phyloP scores from a whole-genome alignment of 2,797 vertebrate genomes.

The Typhlichthys eigenmanni region DNA sequence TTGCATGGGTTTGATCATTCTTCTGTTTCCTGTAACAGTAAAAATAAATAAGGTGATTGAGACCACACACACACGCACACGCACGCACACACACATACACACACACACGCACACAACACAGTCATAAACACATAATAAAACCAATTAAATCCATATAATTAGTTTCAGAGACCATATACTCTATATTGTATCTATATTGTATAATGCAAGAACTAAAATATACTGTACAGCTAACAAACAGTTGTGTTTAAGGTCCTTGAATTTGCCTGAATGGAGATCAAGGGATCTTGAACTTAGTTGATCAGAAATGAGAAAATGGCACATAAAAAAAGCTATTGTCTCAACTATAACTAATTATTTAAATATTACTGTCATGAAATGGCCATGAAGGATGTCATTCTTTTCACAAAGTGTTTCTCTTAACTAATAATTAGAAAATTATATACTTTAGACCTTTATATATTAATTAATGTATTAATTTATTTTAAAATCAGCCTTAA shows the following conservation, averaged over 20 bases:
- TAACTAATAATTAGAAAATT: not conserved
- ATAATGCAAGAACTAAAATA: no score
- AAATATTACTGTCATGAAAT: no score
- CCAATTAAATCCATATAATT: not conserved
- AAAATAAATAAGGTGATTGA: not conserved
- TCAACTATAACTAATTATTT: no score
- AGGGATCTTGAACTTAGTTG: no score
- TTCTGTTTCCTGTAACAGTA: slow-evolving; percentile 17
- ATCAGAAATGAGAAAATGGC: no score
- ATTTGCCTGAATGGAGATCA: no score
- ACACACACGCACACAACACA: not conserved
- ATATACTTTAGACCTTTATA: no score
- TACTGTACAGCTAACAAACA: no score
- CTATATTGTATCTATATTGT: not conserved
- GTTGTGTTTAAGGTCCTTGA: not conserved
- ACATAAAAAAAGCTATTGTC: no score
- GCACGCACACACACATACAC: not conserved
- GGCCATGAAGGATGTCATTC: no score
- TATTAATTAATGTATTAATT: no score
- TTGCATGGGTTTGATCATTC: slow-evolving; percentile 5
- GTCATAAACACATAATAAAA: not conserved
- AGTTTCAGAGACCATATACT: not conserved
- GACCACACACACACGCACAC: not conserved
- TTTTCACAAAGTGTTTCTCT: not conserved
- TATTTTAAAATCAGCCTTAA: no score